phyloP scores from a whole-genome alignment of 2,797 vertebrate genomes.

The Perodicticus potto region DNA sequence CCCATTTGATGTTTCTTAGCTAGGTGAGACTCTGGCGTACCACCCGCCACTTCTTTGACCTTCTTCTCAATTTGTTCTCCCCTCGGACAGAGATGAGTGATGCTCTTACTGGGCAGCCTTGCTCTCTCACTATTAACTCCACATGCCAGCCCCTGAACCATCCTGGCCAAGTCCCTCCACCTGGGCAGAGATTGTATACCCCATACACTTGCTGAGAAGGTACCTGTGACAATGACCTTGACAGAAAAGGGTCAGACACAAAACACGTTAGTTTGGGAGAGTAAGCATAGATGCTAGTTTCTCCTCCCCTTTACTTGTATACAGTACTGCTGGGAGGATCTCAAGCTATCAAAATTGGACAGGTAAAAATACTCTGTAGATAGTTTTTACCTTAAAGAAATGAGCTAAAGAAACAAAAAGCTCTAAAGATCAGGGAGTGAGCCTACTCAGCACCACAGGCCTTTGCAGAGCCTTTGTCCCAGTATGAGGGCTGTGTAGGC shows the following conservation, averaged over 20 bases:
- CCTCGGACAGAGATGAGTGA: neutral
- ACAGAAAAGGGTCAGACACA: neutral
- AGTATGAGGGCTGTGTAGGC: neutral
- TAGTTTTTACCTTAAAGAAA: neutral
- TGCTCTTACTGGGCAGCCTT: neutral
- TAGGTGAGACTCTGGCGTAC: accelerated
- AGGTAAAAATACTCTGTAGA: neutral
- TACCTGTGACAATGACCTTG: neutral
- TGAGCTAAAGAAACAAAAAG: neutral
- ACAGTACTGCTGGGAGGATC: neutral
- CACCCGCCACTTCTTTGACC: neutral
- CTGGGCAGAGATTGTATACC: neutral
- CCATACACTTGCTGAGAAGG: neutral
- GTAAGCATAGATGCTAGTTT: neutral
- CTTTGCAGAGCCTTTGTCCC: neutral
- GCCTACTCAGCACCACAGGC: neutral
- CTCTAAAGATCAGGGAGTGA: neutral
- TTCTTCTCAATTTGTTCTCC: neutral
- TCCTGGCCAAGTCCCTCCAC: neutral
- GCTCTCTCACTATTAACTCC: neutral
- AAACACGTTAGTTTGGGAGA: neutral
- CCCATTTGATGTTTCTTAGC: neutral
- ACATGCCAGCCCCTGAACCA: neutral
- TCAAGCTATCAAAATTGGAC: neutral
- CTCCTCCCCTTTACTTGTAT: neutral